Conservation (phyloP, 2,113 vertebrate species). For the Muntiacus muntjak region DNA sequence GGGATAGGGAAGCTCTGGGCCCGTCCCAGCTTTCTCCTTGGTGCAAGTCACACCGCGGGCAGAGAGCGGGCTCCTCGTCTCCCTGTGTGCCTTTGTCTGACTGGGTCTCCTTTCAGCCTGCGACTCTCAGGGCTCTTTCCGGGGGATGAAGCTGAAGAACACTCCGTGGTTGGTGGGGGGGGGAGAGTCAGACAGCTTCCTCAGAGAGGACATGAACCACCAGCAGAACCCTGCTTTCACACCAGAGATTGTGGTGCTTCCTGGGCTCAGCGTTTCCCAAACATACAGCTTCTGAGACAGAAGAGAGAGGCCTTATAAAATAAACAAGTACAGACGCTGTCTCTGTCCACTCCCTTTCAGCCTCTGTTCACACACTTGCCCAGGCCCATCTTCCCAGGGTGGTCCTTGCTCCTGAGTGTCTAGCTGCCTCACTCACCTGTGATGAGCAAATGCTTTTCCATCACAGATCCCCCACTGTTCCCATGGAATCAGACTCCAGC, state of each 20-base stretch:
- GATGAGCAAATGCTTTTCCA: background rate
- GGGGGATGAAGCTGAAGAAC: background rate
- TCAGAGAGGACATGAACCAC: background rate
- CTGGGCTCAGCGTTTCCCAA: background rate
- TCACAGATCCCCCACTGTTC: background rate
- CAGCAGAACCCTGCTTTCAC: background rate
- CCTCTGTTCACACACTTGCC: background rate
- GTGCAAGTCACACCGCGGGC: background rate
- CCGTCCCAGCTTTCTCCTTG: background rate
- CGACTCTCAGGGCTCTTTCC: background rate
- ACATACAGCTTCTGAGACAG: background rate
- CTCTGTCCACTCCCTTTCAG: background rate
- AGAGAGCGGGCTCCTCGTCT: background rate
- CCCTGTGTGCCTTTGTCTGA: background rate
- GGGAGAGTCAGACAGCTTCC: background rate
- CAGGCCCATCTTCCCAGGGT: fast-evolving
- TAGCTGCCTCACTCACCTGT: background rate
- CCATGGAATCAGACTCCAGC: background rate
- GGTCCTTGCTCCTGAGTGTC: background rate
- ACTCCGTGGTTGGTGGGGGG: fast-evolving
- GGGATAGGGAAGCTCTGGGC: background rate
- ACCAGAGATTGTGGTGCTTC: background rate
- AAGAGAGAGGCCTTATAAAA: background rate
- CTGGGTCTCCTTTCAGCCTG: background rate
- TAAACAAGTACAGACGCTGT: background rate